These are phyloP conservation scores for Drosophila paramelanica DNA, from an alignment of 2,888 invertebrate species.

Conservation along the genomic window DNA sequence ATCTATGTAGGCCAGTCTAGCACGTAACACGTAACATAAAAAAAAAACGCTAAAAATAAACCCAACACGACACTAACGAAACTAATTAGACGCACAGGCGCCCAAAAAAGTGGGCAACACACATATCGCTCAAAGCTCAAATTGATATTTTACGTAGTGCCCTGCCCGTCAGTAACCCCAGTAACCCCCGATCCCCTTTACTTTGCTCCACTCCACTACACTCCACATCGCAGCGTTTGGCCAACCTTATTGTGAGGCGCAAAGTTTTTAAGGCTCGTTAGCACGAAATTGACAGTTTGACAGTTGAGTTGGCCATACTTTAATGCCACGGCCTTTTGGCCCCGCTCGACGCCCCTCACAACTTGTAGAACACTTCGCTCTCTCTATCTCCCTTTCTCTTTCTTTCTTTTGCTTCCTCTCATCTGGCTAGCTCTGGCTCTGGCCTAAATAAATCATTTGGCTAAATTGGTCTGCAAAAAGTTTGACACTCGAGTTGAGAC, in stretches of 20 bases:
- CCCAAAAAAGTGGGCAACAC: conserved; percentile 64
- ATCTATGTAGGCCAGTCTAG: conserved; percentile 70
- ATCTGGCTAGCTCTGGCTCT: conserved; percentile 41
- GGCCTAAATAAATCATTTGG: conserved; percentile 81
- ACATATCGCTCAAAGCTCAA: conserved; percentile 65
- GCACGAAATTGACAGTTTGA: conserved; percentile 82
- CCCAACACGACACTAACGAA: conserved; percentile 73
- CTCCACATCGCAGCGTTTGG: not conserved
- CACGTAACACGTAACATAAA: conserved; percentile 31
- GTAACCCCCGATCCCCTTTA: too few species aligned
- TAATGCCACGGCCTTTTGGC: conserved; percentile 72
- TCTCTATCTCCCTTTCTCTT: not conserved
- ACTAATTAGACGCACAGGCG: conserved; percentile 78
- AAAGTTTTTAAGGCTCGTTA: conserved; percentile 81
- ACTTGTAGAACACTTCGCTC: not conserved
- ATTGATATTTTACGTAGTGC: conserved; percentile 76
- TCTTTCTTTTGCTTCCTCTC: not conserved
- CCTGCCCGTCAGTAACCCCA: not conserved
- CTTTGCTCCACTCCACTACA: too few species aligned
- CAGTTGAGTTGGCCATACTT: conserved; percentile 81
- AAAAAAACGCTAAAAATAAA: conserved; percentile 43
- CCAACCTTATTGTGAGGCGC: conserved; percentile 48
- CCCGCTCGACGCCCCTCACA: conserved; percentile 19
- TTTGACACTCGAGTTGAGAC: conserved; percentile 78
- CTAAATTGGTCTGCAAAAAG: conserved; percentile 80